These are phyloP conservation scores for Poeciliopsis turneri DNA, from an alignment of 2,797 vertebrate species.

Conservation along the genomic window DNA sequence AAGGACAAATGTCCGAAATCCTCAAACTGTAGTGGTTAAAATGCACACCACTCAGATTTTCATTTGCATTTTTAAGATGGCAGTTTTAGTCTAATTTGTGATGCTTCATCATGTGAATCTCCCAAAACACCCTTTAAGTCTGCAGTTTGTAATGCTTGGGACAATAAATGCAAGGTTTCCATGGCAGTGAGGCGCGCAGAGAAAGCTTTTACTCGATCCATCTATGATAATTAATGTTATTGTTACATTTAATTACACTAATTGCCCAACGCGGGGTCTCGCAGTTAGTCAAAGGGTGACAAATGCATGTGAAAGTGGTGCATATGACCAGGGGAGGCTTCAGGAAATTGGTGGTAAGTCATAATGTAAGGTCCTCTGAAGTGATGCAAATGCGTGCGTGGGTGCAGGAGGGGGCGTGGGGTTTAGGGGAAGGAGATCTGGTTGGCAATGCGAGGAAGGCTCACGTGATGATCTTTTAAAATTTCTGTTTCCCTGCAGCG, in stretches of 20 bases:
- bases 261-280: neutral
- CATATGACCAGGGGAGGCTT: neutral
- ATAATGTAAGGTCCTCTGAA: neutral
- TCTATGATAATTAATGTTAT: neutral
- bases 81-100: neutral
- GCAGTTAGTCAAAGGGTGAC: neutral
- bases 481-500: constrained; percentile 82
- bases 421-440: constrained; percentile 13
- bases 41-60: neutral
- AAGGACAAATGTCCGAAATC: neutral
- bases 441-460: constrained; percentile 69
- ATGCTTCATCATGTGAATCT: neutral
- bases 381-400: constrained; percentile 11
- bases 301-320: neutral
- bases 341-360: constrained; percentile 1
- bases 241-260: neutral
- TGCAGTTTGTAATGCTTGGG: neutral
- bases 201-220: neutral
- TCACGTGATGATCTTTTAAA: constrained; percentile 75
- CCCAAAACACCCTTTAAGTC: neutral
- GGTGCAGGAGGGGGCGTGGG: neutral
- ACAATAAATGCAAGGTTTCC: constrained; percentile 78
- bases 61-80: neutral
- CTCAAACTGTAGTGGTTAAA: neutral
- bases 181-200: constrained; percentile 77